Evolutionary conservation across 53 echinoderm and acorn worm genomes (phyloP).

Genomic region (Holothuria scabra): DNA sequence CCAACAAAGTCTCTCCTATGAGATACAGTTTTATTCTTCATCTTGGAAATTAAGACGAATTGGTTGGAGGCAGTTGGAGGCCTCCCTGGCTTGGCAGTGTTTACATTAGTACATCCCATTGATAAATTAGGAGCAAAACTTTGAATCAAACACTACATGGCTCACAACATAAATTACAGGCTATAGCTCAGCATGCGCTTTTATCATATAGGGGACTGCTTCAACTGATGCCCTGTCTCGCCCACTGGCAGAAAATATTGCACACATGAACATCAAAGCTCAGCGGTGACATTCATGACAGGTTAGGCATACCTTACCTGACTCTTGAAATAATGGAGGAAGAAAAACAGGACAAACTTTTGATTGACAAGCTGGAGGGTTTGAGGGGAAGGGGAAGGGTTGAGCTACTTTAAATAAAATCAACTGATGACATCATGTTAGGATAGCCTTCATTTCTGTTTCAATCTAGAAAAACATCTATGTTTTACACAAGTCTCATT

Average conservation of each 20-base stretch:
- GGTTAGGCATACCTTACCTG: conserved; percentile 21
- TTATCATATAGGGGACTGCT: conserved; percentile 23
- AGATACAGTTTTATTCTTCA: conserved; percentile 25
- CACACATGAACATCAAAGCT: conserved; percentile 33
- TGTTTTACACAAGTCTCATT: no score
- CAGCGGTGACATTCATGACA: conserved; percentile 10
- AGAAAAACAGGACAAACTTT: not conserved
- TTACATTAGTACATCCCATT: conserved; percentile 41
- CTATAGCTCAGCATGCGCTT: conserved; percentile 2
- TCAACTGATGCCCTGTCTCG: not conserved
- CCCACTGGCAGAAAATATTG: conserved; percentile 25
- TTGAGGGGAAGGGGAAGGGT: not conserved
- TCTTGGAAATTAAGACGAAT: conserved; percentile 35
- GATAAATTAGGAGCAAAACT: conserved; percentile 43
- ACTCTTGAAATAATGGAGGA: not conserved
- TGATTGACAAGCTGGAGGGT: conserved; percentile 6
- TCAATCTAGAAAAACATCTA: no score
- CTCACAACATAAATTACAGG: conserved; percentile 21
- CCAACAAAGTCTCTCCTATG: no score
- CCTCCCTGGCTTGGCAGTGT: conserved; percentile 14
- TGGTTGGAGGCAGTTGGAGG: conserved; percentile 27
- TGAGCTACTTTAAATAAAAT: no score
- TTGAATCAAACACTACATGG: conserved; percentile 30
- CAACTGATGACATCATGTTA: no score
- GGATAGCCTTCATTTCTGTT: no score